phyloP scores from a whole-genome alignment of 2,888 invertebrate species.

The Tortricodes alternella region DNA sequence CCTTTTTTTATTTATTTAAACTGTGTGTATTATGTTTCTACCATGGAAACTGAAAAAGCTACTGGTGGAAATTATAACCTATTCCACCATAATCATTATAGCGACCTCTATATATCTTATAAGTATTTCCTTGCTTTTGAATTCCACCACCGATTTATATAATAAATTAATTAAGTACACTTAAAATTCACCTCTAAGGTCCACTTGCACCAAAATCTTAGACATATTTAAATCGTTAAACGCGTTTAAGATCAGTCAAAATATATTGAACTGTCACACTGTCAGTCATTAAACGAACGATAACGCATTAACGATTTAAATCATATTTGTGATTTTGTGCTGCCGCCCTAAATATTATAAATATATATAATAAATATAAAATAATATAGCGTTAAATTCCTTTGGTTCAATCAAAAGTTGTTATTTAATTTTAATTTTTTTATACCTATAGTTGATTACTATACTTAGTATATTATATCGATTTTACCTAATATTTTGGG shows the following conservation, averaged over 20 bases:
- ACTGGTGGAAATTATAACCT: constrained; percentile 3
- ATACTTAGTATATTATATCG: no score
- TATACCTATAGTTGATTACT: neutral
- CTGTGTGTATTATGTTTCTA: neutral
- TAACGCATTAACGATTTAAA: no score
- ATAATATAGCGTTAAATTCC: constrained; percentile 16
- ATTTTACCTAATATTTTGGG: no score
- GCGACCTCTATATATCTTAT: constrained; percentile 17
- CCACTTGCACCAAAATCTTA: no score
- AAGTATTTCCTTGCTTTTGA: constrained; percentile 28
- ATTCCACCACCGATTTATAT: constrained; percentile 3
- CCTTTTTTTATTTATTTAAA: no score
- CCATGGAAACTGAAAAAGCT: neutral
- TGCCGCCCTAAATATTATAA: no score
- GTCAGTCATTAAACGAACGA: no score
- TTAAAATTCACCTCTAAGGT: constrained; percentile 16
- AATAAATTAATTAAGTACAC: constrained; percentile 28
- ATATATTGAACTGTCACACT: no score
- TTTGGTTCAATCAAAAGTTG: constrained; percentile 10
- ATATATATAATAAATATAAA: constrained; percentile 21
- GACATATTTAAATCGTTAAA: no score
- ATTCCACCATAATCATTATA: neutral
- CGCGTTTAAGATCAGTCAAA: no score
- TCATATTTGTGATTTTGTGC: no score
- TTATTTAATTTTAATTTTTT: neutral